Base-by-base conservation (phyloP, 2,888 invertebrate species). In the Apoda limacodes region DNA sequence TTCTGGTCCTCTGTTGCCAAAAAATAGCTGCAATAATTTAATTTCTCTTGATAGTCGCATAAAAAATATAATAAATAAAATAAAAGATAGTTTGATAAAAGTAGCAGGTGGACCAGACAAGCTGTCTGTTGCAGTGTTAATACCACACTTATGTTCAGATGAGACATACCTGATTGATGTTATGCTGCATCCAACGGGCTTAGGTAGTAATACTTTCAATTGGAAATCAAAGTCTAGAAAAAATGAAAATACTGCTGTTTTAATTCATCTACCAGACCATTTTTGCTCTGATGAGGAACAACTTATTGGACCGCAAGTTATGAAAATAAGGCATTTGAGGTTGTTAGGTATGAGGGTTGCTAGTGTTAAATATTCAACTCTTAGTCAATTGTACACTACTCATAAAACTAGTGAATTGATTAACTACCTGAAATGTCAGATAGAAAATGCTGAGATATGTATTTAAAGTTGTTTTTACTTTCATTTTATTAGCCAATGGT, bases 211-310 rank as follows among this genome's bases (percentile, higher is more conserved):
- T 30, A 67, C 67, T 19, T 66, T 70, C 28, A 76, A 80, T 37
- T 80, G 82, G 60, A 82, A 80, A 50, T 52, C 67, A 5, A 65
- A 66, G 25, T 57, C 55, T 4, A 58, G 57, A 14, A 67, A 58
- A 29, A 80, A 82, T 52, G 55, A 74, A 28, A 82, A 74, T 45
- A 70, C 80, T 23, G 88, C 85, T 1, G 44, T 89, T 20, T 56
- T 89, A 30, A 80, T 89, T 32, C 81, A 86, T 52, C 61, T 86
- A 30, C 87, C 88, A 2, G 87, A 89, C 40, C 84, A 88, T 57
- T 88, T 83, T 56, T 86, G 86, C 52, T 74, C 80, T 22, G 78
- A 83, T 35, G 80, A 78, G 22, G 60, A 66, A 24, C 62, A 75
- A 28, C 57, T 89, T 12, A 70, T 85, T 42, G 89, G 89, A 1